Evolutionary conservation across 2,797 vertebrate species (phyloP).

Genomic region (Taeniopygia guttata): DNA sequence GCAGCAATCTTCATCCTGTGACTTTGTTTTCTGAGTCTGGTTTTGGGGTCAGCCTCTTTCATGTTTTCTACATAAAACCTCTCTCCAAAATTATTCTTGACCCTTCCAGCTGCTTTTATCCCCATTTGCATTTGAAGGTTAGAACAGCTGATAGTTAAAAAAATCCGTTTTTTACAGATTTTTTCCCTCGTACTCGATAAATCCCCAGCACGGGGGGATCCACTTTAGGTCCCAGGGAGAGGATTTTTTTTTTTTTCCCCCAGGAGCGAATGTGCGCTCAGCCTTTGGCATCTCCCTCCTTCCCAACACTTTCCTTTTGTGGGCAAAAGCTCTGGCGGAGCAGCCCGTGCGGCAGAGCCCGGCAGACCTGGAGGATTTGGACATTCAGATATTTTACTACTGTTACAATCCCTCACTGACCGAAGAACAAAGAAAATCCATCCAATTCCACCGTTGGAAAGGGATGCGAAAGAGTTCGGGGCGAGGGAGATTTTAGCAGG

Average conservation of each 20-base stretch:
- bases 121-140: fast-evolving
- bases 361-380: background rate
- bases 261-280: background rate
- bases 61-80: background rate
- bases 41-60: background rate
- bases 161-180: background rate
- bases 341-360: background rate
- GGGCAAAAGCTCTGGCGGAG: conserved; percentile 43
- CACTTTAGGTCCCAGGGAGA: background rate
- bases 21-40: background rate
- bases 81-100: background rate
- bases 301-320: conserved; percentile 62
- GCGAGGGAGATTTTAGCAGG: background rate
- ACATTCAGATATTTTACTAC: background rate
- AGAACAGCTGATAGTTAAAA: background rate
- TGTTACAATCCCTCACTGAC: background rate
- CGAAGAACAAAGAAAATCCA: background rate
- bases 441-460: background rate
- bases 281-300: conserved; percentile 24
- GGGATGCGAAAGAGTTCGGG: background rate
- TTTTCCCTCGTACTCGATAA: fast-evolving
- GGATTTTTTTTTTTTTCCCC: background rate
- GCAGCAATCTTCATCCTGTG: background rate
- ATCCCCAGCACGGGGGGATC: background rate
- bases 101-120: background rate